Conservation (phyloP, 1,140 invertebrate species). For the Drosophila lowei region DNA sequence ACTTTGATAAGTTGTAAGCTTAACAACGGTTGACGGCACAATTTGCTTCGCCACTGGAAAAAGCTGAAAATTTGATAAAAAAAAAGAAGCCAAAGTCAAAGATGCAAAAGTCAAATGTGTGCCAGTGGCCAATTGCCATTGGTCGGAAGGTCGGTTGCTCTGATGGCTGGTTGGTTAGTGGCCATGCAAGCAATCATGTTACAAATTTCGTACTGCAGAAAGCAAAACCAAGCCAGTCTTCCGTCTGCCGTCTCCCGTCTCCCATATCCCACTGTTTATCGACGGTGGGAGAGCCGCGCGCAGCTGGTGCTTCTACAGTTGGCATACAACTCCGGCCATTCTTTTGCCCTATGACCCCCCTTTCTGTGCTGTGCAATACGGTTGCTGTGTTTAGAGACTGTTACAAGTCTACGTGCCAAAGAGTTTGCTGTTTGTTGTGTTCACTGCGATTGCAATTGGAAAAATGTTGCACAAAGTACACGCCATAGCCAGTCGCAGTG, state of each 20-base stretch:
- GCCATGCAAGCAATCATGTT: constrained; percentile 67
- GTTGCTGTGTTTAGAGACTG: constrained; percentile 45
- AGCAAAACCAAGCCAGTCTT: constrained; percentile 32
- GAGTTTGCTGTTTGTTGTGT: constrained; percentile 39
- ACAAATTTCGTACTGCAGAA: constrained; percentile 59
- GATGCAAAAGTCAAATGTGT: constrained; percentile 79
- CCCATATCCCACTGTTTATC: neutral
- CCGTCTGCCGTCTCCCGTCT: no score
- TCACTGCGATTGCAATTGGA: constrained; percentile 58
- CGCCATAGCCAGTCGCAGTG: constrained; percentile 32
- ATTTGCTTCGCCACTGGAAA: constrained; percentile 41
- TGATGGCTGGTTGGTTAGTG: constrained; percentile 17
- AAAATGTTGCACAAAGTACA: constrained; percentile 72
- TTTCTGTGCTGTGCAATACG: constrained; percentile 10
- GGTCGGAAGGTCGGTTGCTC: constrained; percentile 30
- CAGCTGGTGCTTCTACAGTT: constrained; percentile 67
- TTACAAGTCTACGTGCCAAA: constrained; percentile 57
- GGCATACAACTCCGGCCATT: constrained; percentile 64
- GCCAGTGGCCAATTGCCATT: constrained; percentile 19
- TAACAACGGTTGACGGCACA: constrained; percentile 78
- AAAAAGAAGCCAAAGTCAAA: constrained; percentile 56
- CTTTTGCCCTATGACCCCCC: neutral
- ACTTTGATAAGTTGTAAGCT: constrained; percentile 76
- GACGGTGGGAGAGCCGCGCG: neutral
- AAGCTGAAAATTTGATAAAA: neutral